These are phyloP conservation scores for Gambusia yucatana DNA, from an alignment of 2,797 vertebrate genomes.

Conservation along the genomic window DNA sequence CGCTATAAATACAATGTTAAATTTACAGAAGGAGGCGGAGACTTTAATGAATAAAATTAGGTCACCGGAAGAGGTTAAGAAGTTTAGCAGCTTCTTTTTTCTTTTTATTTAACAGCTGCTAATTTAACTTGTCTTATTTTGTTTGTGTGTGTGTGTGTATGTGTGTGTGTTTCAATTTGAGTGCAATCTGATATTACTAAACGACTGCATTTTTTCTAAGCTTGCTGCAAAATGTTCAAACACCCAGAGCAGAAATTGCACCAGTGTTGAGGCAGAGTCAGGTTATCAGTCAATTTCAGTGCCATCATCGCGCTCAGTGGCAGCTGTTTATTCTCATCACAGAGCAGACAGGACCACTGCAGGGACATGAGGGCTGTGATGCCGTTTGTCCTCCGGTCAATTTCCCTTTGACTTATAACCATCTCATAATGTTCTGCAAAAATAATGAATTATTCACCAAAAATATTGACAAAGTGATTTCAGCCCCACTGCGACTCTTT, in stretches of 20 bases:
- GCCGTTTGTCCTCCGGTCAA: constrained; percentile 16
- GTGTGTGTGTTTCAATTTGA: not conserved
- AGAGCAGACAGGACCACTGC: not conserved
- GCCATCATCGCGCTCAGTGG: constrained; percentile 10
- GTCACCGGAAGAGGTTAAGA: not conserved
- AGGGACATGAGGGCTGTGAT: not conserved
- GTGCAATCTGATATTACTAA: not conserved
- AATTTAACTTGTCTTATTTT: not conserved
- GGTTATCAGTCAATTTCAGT: constrained; percentile 1
- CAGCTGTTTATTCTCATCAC: constrained; percentile 22
- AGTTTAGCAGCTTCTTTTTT: too few relatives aligned
- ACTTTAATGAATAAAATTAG: not conserved
- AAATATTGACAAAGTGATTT: constrained; percentile 20
- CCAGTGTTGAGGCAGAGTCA: not conserved
- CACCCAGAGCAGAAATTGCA: constrained; percentile 5
- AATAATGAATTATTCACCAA: constrained; percentile 10
- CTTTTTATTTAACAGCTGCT: not conserved
- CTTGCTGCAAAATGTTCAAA: not conserved
- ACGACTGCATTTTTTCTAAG: not conserved
- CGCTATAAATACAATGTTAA: not conserved
- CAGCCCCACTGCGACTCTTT: not conserved
- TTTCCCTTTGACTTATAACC: constrained; percentile 22
- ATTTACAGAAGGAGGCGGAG: not conserved
- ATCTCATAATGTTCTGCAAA: constrained; percentile 10
- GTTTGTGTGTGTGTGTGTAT: not conserved